Percentiles rank a stretch among this genome's conserved stretches.
These are phyloP conservation scores for Eretmocerus hayati DNA, from an alignment of 2,888 invertebrate genomes.

Conservation along the genomic window DNA sequence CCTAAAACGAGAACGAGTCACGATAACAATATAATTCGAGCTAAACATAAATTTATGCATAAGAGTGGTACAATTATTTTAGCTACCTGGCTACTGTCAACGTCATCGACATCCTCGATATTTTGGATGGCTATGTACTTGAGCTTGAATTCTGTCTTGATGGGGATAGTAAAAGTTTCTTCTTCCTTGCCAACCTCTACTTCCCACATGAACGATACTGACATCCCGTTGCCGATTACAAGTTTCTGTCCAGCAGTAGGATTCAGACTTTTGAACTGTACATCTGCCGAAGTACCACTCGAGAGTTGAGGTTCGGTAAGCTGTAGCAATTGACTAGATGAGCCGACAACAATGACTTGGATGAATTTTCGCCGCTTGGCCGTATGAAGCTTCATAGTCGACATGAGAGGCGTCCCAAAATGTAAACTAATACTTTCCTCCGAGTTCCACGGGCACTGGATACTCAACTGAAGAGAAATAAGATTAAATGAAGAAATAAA, in stretches of 20 bases:
- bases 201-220: slow-evolving; percentile 81
- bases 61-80: background rate
- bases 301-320: slow-evolving; percentile 44
- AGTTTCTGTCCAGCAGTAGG: slow-evolving; percentile 55
- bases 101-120: slow-evolving; percentile 35
- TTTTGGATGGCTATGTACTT: slow-evolving; percentile 50
- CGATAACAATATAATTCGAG: background rate
- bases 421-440: slow-evolving; percentile 67
- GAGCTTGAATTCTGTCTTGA: slow-evolving; percentile 60
- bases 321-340: slow-evolving; percentile 43
- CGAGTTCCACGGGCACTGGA: slow-evolving; percentile 73
- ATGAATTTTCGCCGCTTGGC: slow-evolving; percentile 78
- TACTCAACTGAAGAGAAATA: slow-evolving; percentile 52
- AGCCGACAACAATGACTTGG: slow-evolving; percentile 66
- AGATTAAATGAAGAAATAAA: too few species aligned
- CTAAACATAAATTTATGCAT: background rate
- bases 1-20: slow-evolving; percentile 3
- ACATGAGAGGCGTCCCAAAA: slow-evolving; percentile 77
- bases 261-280: slow-evolving; percentile 61
- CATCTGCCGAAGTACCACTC: slow-evolving; percentile 55
- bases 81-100: slow-evolving; percentile 1
- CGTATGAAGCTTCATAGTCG: slow-evolving; percentile 76
- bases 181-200: slow-evolving; percentile 43
- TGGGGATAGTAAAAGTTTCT: slow-evolving; percentile 43
- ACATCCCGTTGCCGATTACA: slow-evolving; percentile 68